Evolutionary conservation across 2,888 invertebrate genomes (phyloP), one percentile per base, ranked within the genome.

Genomic region (Heliconius cydno): DNA sequence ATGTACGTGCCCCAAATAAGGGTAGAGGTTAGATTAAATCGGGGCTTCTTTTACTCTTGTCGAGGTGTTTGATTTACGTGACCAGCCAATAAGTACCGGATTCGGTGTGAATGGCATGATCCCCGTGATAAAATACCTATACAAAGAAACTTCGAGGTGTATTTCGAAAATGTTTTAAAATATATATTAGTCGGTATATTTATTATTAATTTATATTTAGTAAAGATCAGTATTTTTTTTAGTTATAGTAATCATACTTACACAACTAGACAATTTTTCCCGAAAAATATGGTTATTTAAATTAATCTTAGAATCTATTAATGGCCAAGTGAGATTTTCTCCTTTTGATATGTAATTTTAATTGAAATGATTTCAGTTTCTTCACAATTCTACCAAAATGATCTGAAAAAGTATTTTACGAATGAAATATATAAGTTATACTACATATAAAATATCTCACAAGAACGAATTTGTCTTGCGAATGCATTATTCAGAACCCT

Each of bases 1-100:
- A 77, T 80, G 77, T 77, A 80, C 85, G 85, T 84, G 85, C 80
- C 80, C 81, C 68, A 83, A 84, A 84, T 85, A 82, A 83, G 83
- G 80, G 82, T 83, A 73, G 78, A 75, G 81, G 83, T 81, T 77
- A 81, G 67, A 79, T 71, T 77, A 79, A 75, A 75, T 63, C 41
- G 57, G 71, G 15, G 65, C 46, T 71, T 75, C 80, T 66, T 75
- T 82, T 68, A 67, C 67, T 75, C 25, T 71, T 79, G 74, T 77
- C 65, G 30, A 75, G 63, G 65, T 76, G 77, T 79, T 80, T 79
- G 74, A 79, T 79, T 79, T 79, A 79, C 74, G 74, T 74, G 74
- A 78, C 57, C 65, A 60, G 46, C 25, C 73, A 73, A 66, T 67
- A 57, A 66, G 66, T 71, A 73, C 66, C 15, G 15, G 52, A 13